Base-by-base conservation (phyloP, 2,888 invertebrate genomes). In the Leptopilina myrica region DNA sequence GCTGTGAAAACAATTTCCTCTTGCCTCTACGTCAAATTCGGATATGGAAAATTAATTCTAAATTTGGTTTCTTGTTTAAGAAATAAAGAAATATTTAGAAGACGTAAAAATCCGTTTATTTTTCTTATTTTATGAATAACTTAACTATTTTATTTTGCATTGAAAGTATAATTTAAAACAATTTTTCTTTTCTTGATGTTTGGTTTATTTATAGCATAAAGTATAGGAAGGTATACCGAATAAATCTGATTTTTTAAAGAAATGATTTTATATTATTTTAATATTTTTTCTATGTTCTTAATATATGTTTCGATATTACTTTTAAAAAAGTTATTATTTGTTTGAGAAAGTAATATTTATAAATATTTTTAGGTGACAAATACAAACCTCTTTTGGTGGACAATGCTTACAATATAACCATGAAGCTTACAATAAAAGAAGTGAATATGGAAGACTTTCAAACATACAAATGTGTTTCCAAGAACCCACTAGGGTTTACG, bases 401-500 rank as follows among this genome's bases (percentile, higher is more conserved):
- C 85, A 92, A 92, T 84, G 91, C 79, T 26, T 94, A 93, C 89
- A 93, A 92, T 86, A 92, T 93, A 77, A 91, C 92, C 79, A 93
- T 93, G 93, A 92, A 92, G 84, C 87, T 93, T 78, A 93, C 92
- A 62, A 93, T 93, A 83, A 90, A 89, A 65, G 91, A 92, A 15
- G 92, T 93, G 20, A 89, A 90, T 12, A 84, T 87, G n/a, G 85
- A 88, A 5, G 93, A 93, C 87, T 93, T 91, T 82, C 93, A 93
- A 79, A 90, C 92, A 65, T 93, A 93, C 87, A 92, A 92, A 85
- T 94, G 94, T 84, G 92, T 93, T 79, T 93, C 93, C 5, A 93
- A 93, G 86, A 94, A 94, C 87, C 92, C 93, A 12, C 88, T 93
- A 12, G 93, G 93, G 46, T 93, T 93, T 81, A 93, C 93, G 2